These are phyloP conservation scores for Epirrhoe alternata DNA, from an alignment of 2,888 invertebrate species.

Conservation along the genomic window DNA sequence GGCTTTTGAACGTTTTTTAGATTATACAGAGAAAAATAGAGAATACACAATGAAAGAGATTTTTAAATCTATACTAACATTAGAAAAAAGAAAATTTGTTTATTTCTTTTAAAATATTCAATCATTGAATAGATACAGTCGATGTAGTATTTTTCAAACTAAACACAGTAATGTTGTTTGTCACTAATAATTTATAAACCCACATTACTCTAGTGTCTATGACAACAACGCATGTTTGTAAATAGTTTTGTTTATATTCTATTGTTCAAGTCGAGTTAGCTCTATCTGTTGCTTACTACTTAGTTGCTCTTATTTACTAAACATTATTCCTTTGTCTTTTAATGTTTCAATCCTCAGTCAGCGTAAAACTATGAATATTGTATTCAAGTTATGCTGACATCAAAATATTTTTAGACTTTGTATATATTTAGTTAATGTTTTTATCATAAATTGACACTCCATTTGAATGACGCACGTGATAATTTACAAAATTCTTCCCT, in stretches of 20 bases:
- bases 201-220: neutral
- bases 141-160: too few species aligned
- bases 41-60: too few species aligned
- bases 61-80: too few species aligned
- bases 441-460: neutral
- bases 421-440: neutral
- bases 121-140: too few species aligned
- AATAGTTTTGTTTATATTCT: slow-evolving; percentile 25
- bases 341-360: slow-evolving; percentile 1
- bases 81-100: too few species aligned
- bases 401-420: neutral
- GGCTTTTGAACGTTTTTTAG: slow-evolving; percentile 1
- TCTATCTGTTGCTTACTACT: slow-evolving; percentile 7
- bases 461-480: neutral
- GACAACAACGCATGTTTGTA: slow-evolving; percentile 7
- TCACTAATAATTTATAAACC: neutral
- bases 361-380: neutral
- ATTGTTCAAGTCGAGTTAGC: slow-evolving; percentile 24
- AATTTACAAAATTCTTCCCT: neutral
- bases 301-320: slow-evolving; percentile 16
- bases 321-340: slow-evolving; percentile 6
- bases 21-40: too few species aligned
- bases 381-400: neutral
- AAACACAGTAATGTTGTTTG: neutral
- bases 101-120: too few species aligned